These are phyloP conservation scores for Larimichthys polyactis DNA, from an alignment of 2,113 vertebrate genomes.

Conservation along the genomic window DNA sequence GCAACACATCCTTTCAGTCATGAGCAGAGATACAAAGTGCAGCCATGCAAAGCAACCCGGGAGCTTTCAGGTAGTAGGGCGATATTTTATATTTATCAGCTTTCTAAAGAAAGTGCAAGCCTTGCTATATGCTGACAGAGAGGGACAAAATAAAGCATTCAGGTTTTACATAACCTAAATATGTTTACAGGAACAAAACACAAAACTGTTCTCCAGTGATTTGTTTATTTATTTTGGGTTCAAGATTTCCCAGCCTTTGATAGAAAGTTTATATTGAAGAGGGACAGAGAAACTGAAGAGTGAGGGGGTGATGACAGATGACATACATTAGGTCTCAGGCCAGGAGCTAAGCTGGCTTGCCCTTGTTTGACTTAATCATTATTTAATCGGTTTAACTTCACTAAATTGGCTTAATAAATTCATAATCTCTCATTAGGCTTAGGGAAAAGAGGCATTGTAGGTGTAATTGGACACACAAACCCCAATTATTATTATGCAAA, in stretches of 20 bases:
- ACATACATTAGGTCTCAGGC: constrained; percentile 11
- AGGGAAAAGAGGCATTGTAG: not conserved
- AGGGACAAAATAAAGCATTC: constrained; percentile 51
- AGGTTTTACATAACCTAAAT: constrained; percentile 42
- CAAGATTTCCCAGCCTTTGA: constrained; percentile 40
- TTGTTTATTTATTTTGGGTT: constrained; percentile 46
- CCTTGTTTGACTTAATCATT: not conserved
- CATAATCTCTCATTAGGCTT: constrained; percentile 10
- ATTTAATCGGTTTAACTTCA: constrained; percentile 19
- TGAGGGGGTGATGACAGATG: not conserved
- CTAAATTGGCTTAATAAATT: not conserved
- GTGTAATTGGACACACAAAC: not conserved
- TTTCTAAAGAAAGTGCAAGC: constrained; percentile 75
- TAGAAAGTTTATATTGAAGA: not conserved
- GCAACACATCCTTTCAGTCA: constrained; percentile 75
- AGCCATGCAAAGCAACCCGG: constrained; percentile 72
- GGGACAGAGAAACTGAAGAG: not conserved
- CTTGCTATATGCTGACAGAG: constrained; percentile 68
- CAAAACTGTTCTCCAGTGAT: constrained; percentile 25
- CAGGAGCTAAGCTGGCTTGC: not conserved
- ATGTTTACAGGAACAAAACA: constrained; percentile 52
- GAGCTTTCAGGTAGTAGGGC: constrained; percentile 61
- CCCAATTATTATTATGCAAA: not conserved
- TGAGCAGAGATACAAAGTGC: constrained; percentile 70
- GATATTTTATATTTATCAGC: constrained; percentile 81